Evolutionary conservation across 30 jellyfish, hydroid and myxozoan genomes (phyloP).

Genomic region (Aurelia aurita): DNA sequence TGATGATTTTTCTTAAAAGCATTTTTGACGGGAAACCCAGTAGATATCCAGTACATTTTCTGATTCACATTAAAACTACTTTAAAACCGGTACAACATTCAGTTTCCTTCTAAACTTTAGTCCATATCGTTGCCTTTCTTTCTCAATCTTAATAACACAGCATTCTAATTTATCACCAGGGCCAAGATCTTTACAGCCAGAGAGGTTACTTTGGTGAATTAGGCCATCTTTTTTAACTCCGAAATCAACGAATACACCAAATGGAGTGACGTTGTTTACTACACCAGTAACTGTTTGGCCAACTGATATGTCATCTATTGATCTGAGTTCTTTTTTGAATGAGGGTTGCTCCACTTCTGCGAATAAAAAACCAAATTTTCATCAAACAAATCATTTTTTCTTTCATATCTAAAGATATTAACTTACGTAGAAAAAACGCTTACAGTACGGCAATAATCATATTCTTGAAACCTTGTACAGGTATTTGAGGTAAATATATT

Average conservation of each 20-base stretch:
- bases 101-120: slow-evolving; percentile 14
- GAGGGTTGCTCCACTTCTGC: slow-evolving; percentile 85
- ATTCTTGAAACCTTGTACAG: too few species aligned
- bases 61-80: neutral
- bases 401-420: too few species aligned
- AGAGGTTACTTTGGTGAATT: slow-evolving; percentile 61
- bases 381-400: too few species aligned
- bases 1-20: too few species aligned
- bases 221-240: slow-evolving; percentile 79
- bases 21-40: too few species aligned
- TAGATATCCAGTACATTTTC: too few species aligned
- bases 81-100: slow-evolving; percentile 12
- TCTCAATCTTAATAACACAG: slow-evolving; percentile 59
- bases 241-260: slow-evolving; percentile 92
- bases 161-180: slow-evolving; percentile 96
- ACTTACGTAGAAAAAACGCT: too few species aligned
- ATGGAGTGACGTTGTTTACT: slow-evolving; percentile 81
- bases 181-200: slow-evolving; percentile 55
- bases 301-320: slow-evolving; percentile 49
- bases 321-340: slow-evolving; percentile 60
- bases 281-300: slow-evolving; percentile 79
- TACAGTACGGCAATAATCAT: too few species aligned
- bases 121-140: slow-evolving; percentile 60
- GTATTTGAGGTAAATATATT: too few species aligned
- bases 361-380: neutral